Percentiles rank a stretch among this genome's conserved stretches.
These are phyloP conservation scores for Agrilus cyanescens DNA, from an alignment of 2,888 invertebrate genomes.

Conservation along the genomic window DNA sequence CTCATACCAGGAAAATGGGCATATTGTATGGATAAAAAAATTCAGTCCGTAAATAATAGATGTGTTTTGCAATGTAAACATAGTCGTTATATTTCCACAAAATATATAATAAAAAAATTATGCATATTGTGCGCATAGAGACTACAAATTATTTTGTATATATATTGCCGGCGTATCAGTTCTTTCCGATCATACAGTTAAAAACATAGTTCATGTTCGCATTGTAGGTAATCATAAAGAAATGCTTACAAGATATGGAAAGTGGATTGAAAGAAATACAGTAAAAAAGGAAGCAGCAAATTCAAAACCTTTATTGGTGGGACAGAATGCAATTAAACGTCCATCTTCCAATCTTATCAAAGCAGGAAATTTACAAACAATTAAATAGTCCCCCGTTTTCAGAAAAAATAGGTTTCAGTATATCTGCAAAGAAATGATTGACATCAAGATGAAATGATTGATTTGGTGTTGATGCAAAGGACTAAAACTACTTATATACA, in stretches of 20 bases:
- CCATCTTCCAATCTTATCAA: not conserved
- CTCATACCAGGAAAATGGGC: too few species aligned
- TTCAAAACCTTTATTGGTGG: not conserved
- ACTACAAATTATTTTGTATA: too few species aligned
- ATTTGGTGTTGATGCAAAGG: not conserved
- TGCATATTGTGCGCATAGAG: too few species aligned
- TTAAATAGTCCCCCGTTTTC: not conserved
- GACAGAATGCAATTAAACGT: not conserved
- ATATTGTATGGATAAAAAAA: too few species aligned
- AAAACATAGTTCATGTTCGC: not conserved
- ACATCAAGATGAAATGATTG: not conserved
- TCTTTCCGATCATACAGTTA: too few species aligned
- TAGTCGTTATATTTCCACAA: too few species aligned
- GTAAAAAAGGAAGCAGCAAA: not conserved
- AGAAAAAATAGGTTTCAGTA: not conserved
- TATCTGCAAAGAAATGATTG: not conserved
- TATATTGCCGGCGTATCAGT: too few species aligned
- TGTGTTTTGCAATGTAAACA: too few species aligned
- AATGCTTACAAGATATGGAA: not conserved
- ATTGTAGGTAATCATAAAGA: not conserved
- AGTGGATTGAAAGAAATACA: not conserved
- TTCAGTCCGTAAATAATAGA: too few species aligned
- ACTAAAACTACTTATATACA: not conserved
- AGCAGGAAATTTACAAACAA: not conserved
- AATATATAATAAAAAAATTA: too few species aligned